Conservation (phyloP, 2,113 vertebrate species). For the Brachyistius frenatus region DNA sequence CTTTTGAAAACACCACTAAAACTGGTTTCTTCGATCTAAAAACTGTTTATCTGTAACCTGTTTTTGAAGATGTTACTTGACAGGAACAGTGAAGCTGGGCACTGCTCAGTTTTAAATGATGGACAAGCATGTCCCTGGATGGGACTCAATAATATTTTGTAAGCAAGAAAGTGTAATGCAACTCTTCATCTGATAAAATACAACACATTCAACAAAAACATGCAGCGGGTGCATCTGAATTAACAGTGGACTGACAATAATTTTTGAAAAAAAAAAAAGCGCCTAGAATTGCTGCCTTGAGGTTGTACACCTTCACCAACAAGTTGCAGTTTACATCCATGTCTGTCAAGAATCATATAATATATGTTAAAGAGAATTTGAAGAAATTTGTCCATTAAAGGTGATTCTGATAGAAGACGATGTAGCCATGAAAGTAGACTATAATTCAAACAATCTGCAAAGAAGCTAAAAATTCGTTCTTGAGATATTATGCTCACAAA, state of each 20-base stretch:
- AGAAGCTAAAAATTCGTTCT: too few species aligned
- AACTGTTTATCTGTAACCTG: not conserved
- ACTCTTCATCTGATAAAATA: not conserved
- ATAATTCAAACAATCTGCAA: too few species aligned
- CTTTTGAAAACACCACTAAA: not conserved
- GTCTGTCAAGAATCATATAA: too few species aligned
- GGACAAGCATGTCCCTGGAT: conserved; percentile 4
- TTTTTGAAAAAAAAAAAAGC: not conserved
- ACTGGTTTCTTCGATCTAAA: not conserved
- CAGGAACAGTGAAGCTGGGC: conserved; percentile 18
- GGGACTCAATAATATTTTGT: not conserved
- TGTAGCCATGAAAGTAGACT: too few species aligned
- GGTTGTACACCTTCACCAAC: too few species aligned
- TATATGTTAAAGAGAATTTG: too few species aligned
- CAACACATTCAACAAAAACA: not conserved
- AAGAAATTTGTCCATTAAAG: too few species aligned
- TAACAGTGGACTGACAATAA: not conserved
- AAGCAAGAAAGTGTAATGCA: not conserved
- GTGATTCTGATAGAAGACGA: too few species aligned
- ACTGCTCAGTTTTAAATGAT: conserved; percentile 10
- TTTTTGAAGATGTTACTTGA: conserved; percentile 12
- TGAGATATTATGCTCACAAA: too few species aligned
- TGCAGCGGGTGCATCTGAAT: not conserved
- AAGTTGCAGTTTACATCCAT: too few species aligned
- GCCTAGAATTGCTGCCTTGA: not conserved